Percentiles rank a stretch among this genome's conserved stretches.
These are phyloP conservation scores for Discoglossus pictus DNA, from an alignment of 2,797 vertebrate species.

Conservation along the genomic window DNA sequence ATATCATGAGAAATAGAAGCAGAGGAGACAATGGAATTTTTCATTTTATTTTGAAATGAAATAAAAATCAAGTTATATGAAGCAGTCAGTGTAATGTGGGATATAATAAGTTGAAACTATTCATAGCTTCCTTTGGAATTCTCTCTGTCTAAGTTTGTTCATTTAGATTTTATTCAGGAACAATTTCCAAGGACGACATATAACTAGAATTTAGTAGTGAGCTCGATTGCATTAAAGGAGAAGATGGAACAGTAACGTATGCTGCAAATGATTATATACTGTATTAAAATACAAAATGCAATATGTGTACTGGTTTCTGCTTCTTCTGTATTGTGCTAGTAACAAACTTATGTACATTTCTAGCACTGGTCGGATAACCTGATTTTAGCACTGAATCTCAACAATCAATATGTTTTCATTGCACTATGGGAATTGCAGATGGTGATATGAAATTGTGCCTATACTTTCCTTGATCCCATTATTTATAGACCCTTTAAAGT, in stretches of 20 bases:
- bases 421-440: too few relatives aligned
- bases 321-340: too few relatives aligned
- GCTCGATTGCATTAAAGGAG: constrained; percentile 12
- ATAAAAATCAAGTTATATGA: constrained; percentile 71
- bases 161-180: constrained; percentile 58
- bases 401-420: too few relatives aligned
- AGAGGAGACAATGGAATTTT: constrained; percentile 69
- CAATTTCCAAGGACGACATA: constrained; percentile 22
- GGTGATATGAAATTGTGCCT: too few relatives aligned
- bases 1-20: constrained; percentile 71
- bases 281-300: too few relatives aligned
- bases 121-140: constrained; percentile 67
- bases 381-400: too few relatives aligned
- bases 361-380: too few relatives aligned
- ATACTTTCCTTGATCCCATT: too few relatives aligned
- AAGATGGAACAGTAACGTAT: constrained; percentile 4
- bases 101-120: constrained; percentile 63
- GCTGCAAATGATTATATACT: too few relatives aligned
- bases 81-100: constrained; percentile 67
- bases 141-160: constrained; percentile 63
- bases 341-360: too few relatives aligned
- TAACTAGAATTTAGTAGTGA: constrained; percentile 34
- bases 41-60: constrained; percentile 67
- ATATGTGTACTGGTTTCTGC: too few relatives aligned
- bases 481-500: too few relatives aligned